These are phyloP conservation scores for Melikaiella ostensackeni DNA, from an alignment of 2,888 invertebrate species.

Conservation along the genomic window DNA sequence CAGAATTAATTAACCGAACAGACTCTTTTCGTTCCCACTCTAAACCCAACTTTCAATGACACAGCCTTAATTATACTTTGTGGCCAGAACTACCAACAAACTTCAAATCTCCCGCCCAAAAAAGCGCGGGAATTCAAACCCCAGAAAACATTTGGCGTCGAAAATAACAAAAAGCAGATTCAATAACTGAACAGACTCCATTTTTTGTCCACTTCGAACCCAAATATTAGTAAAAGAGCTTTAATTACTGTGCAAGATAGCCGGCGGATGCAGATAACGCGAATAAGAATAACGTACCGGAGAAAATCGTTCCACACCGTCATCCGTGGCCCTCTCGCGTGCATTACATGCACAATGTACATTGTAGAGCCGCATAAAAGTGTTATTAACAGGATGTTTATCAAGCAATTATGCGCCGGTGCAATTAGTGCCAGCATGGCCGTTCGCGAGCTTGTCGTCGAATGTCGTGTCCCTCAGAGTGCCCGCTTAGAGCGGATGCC, in stretches of 20 bases:
- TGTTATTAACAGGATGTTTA: slow-evolving; percentile 75
- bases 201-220: too few species aligned
- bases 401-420: slow-evolving; percentile 71
- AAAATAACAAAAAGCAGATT: too few species aligned
- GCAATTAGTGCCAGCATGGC: slow-evolving; percentile 66
- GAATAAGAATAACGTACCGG: background rate
- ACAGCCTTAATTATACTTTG: too few species aligned
- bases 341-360: slow-evolving; percentile 43
- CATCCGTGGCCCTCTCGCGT: slow-evolving; percentile 41
- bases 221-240: too few species aligned
- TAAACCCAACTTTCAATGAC: too few species aligned
- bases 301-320: slow-evolving; percentile 30
- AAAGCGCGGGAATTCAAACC: too few species aligned
- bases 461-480: slow-evolving; percentile 26
- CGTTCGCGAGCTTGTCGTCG: slow-evolving; percentile 50
- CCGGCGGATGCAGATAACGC: slow-evolving; percentile 24
- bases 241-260: background rate
- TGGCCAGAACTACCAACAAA: too few species aligned
- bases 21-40: too few species aligned
- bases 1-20: too few species aligned
- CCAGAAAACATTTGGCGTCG: too few species aligned
- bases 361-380: slow-evolving; percentile 59
- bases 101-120: too few species aligned
- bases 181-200: too few species aligned
- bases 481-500: slow-evolving; percentile 14